Base-by-base conservation (phyloP, 2,113 vertebrate species). In the Heptranchias perlo region DNA sequence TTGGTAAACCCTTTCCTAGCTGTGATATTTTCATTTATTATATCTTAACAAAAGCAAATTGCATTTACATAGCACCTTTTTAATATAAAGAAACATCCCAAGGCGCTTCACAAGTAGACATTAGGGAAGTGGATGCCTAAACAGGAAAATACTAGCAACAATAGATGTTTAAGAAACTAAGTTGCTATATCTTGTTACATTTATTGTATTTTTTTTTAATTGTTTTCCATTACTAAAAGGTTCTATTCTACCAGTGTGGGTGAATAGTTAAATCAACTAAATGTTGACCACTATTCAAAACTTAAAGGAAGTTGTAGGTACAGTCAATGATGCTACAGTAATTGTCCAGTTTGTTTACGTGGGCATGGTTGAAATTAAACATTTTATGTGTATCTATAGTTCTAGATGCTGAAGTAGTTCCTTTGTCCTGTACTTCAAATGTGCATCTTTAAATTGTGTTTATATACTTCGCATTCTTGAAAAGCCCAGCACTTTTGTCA, bases 401-500 rank as follows among this genome's bases (percentile, higher is more conserved):
- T 44, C 58, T 93, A 93, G n/a, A 93, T 62, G 35, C 89, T 62
- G 89, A 95, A 49, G 64, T 73, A 49, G 94, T 95, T 95, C 13
- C 64, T 95, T 95, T 94, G 92, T 62, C n/a, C 92, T 94, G 54
- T 94, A 64, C 11, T 65, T 54, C 35, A 94, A 94, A 94, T 94
- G 92, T 94, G 61, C 92, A 94, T 94, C 14, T 93, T 93, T 73
- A 16, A 47, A 95, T 95, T 95, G 94, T 49, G 47, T 95, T 69
- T 95, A 95, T 95, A 47, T 67, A 95, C 64, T 69, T 95, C 47
- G 94, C 64, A 95, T 69, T 95, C 44, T 67, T 69, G 25, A 13
- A 95, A 69, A 95, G 64, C 65, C 44, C 94, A 95, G 94, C 94
- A 95, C 94, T 95, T n/a, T 95, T 95, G 89, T 62, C 89, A 93